Evolutionary conservation across 2,113 vertebrate genomes (phyloP), one percentile per base, ranked within the genome.

Genomic region (Clarias gariepinus): DNA sequence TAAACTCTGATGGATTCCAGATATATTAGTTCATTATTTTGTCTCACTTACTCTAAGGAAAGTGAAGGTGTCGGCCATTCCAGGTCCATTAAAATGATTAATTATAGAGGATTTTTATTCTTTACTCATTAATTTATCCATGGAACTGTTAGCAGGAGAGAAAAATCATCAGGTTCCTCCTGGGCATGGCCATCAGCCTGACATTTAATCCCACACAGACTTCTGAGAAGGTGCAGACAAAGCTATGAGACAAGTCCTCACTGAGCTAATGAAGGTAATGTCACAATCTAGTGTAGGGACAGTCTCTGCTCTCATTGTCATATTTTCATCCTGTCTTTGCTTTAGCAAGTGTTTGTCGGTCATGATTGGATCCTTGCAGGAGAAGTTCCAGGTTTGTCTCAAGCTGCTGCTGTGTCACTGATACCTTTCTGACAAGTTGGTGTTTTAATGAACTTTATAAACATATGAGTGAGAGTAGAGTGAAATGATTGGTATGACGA

Each of bases 31-130:
- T 90, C 81, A 88, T 92, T 92, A 92, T 81, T 23, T 86, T 19
- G 25, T 76, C 71, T 86, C 57, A 4, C 80, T 86, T 77, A 86
- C 88, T 90, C 89, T 86, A 82, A 83, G 87, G 55, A 80, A 81
- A 87, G 78, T 78, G 82, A 89, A 90, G 83, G 84, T 58, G 86
- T 87, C 86, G 33, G 87, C 55, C 84, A 83, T 91, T 89, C 64
- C 41, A 69, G 71, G 81, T 90, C 84, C 87, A 90, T 92, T 92
- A 92, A 88, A 91, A 87, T 90, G 88, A 92, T 91, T 87, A 82
- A 91, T 91, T 90, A 87, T 87, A 85, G 84, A 88, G 89, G 90
- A 89, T 86, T 90, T 47, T 86, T 91, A 85, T 76, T 89, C 84
- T 89, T 88, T 88, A 87, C 68, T 87, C 84, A 60, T 71, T 79